Conservation (phyloP, 2,797 vertebrate species). For the Odontamblyopus rebecca region DNA sequence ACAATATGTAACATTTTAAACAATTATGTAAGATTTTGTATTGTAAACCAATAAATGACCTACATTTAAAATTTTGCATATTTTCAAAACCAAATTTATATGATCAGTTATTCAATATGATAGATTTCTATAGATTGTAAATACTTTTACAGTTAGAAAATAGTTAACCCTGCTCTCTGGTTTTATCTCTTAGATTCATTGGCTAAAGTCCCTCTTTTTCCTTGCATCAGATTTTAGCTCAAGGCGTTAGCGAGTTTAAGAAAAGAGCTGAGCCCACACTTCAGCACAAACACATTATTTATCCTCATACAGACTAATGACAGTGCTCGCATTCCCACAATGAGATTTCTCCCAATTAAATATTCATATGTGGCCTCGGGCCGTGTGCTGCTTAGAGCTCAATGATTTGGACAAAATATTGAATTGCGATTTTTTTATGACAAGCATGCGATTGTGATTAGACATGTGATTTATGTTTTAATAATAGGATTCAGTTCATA, state of each 20-base stretch:
- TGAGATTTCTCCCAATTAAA: constrained; percentile 72
- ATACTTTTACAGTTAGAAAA: background rate
- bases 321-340: constrained; percentile 69
- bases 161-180: background rate
- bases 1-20: too few relatives aligned
- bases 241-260: constrained; percentile 17
- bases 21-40: too few relatives aligned
- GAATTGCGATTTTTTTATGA: background rate
- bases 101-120: too few relatives aligned
- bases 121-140: too few relatives aligned
- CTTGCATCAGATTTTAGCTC: constrained; percentile 12
- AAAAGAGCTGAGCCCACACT: constrained; percentile 68
- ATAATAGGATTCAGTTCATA: background rate
- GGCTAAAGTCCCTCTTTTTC: background rate
- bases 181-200: constrained; percentile 4
- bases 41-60: too few relatives aligned
- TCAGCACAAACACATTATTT: constrained; percentile 70
- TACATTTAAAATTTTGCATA: too few relatives aligned
- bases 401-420: background rate
- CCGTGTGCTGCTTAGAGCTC: constrained; percentile 29
- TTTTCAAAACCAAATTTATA: too few relatives aligned
- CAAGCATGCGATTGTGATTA: background rate
- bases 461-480: background rate
- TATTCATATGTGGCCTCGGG: constrained; percentile 67
- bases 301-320: constrained; percentile 66